Evolutionary conservation across 2,888 invertebrate genomes (phyloP), one percentile per base, ranked within the genome.

Genomic region (Xylophagus ater): DNA sequence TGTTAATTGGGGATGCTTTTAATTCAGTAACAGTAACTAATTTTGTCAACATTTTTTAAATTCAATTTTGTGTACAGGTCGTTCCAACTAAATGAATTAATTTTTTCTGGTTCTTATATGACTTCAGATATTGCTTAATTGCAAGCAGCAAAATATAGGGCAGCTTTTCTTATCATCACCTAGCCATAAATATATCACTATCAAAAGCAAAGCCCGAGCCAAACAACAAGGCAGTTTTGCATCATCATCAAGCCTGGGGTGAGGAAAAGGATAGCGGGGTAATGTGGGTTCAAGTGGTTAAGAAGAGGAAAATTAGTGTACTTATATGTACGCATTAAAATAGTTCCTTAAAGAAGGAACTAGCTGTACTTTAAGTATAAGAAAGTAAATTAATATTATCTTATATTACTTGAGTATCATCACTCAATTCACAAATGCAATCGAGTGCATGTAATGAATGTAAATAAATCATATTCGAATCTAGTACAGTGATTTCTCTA

Each of bases 401-500:
- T 26, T 26, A 2, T 12, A 13, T n/a, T 5, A 12, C 12, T n/a
- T 26, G n/a, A 23, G 23, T 26, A 5, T 26, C 26, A n/a, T n/a
- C n/a, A n/a, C n/a, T n/a, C 31, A 32, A 32, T 12, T 10, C 14
- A 18, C 15, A 9, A 32, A 19, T 32, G 19, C 19, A 7, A 18
- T 12, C 29, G 9, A 10, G 15, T 29, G 17, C 29, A 35, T 24
- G 24, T 28, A 28, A 36, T 36, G 28, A 36, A 28, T 36, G 14
- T 36, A 15, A 30, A 37, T 14, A 23, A 30, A 30, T 30, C 30
- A 29, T 37, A 15, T 37, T 23, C 30, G 28, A 29, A 37, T 30
- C 15, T 37, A n/a, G n/a, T n/a, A 20, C 23, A 23, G 23, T 21
- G 12, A 37, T 37, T 37, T 30, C 31, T 37, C 37, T 17, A 30